Evolutionary conservation across 1,140 invertebrate species (phyloP).

Genomic region (Arion vulgaris): DNA sequence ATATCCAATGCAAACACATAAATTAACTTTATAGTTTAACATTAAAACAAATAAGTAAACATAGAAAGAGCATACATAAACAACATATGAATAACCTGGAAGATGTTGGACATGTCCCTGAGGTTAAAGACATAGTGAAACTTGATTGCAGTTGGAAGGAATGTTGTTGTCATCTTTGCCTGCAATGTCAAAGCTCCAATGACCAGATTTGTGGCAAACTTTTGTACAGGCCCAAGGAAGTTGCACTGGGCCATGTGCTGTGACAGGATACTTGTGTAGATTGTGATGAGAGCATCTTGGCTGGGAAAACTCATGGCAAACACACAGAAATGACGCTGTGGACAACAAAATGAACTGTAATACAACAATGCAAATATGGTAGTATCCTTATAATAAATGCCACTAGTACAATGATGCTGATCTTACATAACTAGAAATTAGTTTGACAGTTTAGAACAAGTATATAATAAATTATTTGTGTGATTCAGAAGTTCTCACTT

Average conservation of each 20-base stretch:
- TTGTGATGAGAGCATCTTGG: slow-evolving; percentile 86
- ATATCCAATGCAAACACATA: too few relatives aligned
- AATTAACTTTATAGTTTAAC: too few relatives aligned
- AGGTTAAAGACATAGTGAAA: slow-evolving; percentile 98
- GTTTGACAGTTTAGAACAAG: too few relatives aligned
- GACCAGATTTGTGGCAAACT: slow-evolving; percentile 81
- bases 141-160: slow-evolving; percentile 94
- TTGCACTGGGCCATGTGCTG: slow-evolving; percentile 89
- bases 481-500: too few relatives aligned
- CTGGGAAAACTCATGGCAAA: slow-evolving; percentile 95
- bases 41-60: neutral
- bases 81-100: slow-evolving; percentile 72
- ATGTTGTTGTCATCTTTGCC: slow-evolving; percentile 86
- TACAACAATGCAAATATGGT: too few relatives aligned
- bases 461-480: too few relatives aligned
- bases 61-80: too few relatives aligned
- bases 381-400: too few relatives aligned
- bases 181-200: slow-evolving; percentile 87
- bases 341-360: slow-evolving; percentile 23
- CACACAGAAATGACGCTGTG: slow-evolving; percentile 89
- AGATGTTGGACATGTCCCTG: slow-evolving; percentile 90
- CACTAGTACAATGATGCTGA: too few relatives aligned
- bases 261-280: slow-evolving; percentile 83
- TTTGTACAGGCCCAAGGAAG: slow-evolving; percentile 77
- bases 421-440: too few relatives aligned